Evolutionary conservation across 1,140 invertebrate species (phyloP), one percentile per base, ranked within the genome.

Genomic region (Bursaphelenchus mucronatus): DNA sequence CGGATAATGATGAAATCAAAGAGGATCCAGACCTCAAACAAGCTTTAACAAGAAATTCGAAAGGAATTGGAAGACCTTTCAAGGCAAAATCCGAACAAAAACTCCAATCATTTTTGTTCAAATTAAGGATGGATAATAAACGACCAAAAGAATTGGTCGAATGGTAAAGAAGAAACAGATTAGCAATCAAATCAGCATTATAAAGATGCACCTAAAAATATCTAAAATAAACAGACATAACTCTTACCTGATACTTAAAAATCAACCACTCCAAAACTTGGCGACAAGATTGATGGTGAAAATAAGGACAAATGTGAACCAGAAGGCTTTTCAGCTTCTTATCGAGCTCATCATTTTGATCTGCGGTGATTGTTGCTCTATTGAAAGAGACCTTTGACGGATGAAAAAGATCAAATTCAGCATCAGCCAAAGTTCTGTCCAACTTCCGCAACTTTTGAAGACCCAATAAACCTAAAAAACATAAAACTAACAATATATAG

Each of bases 211-310:
- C 69, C 72, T 73, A 47, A 40, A 61, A 69, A 50, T 13, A 13
- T 21, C 4, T 49, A 49, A 49, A n/a, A n/a, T n/a, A n/a, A 19
- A n/a, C 47, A 9, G 17, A 6, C 13, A n/a, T n/a, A 9, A 11
- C 15, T 50, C 13, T 39, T 44, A 72, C 70, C 52, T 72, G 70
- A 63, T 70, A 73, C 17, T 69, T 64, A 47, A 70, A 61, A 44
- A 73, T 73, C 7, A 73, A 52, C 71, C 71, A 73, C 56, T 73
- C 71, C 19, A 73, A 61, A 6, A 73, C 71, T 44, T 73, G 73
- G 17, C 61, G 62, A 58, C 71, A 73, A 6, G 61, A 63, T 55
- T 75, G 64, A 45, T 73, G 71, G 40, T 73, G 72, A 44, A 73
- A 73, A 61, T 73, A 74, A 6, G 71, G 71, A 15, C 61, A 65